Evolutionary conservation across 30 jellyfish, hydroid and myxozoan genomes (phyloP), one percentile per base, ranked within the genome.

Genomic region (Rhopilema esculentum): DNA sequence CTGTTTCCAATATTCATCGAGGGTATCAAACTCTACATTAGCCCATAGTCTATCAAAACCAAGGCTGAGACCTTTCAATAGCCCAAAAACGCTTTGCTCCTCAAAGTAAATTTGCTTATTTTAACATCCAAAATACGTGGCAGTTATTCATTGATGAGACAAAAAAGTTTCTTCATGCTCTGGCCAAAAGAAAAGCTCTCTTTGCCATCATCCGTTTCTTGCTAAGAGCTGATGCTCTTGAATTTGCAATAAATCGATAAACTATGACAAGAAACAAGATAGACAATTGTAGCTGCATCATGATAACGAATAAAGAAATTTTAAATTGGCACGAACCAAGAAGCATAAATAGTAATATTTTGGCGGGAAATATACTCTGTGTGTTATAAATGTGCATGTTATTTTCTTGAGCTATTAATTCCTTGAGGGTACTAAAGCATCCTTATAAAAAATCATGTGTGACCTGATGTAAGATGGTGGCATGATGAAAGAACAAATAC

Each of bases 1-100:
- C 49, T 57, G 89, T 79, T 49, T 79, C 80, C 89, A 79, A 66
- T 79, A 79, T 16, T 79, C 89, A 79, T 57, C 71, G 77, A 77
- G 64, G 66, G 75, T 63, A 23, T 77, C 88, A 52, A 77, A 77
- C 63, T 51, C 62, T 53, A 77, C 27, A 24, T 63, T 77, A 77
- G 28, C 77, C 88, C 77, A 77, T 28, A 32, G 63, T 23, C 66
- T 25, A 77, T 49, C 85, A 52, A 75, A n/a, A 75, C 85, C 72
- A 75, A 40, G 17, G 85, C 72, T 75, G 85, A 75, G 71, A 73
- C 72, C 85, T 49, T 40, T 75, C 72, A 52, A 75, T 75, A n/a
- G 72, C 85, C 85, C 71, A 75, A 75, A 75, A 75, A 24, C 72
- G 70, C 72, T 48, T 75, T n/a, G 85, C 48, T 75, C 50, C 85